Evolutionary conservation across 2,888 invertebrate genomes (phyloP).

Genomic region (Drosophila eohydei): DNA sequence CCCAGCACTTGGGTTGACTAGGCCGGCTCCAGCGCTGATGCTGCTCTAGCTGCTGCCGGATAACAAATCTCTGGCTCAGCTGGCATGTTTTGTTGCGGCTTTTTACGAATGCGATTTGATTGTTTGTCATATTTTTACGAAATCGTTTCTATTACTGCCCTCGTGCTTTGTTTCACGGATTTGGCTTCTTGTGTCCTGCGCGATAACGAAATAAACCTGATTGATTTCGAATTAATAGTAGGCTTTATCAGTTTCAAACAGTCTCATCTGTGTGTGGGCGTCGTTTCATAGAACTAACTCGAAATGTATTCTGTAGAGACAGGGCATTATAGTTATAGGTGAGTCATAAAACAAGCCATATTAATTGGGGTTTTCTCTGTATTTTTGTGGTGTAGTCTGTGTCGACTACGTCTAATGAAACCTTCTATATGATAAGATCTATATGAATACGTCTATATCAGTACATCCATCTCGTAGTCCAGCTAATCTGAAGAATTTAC

Average conservation of each 20-base stretch:
- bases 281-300: not conserved
- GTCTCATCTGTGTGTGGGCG: not conserved
- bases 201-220: constrained; percentile 15
- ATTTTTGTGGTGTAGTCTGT: too few species aligned
- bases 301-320: not conserved
- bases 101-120: constrained; percentile 73
- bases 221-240: constrained; percentile 11
- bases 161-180: constrained; percentile 1
- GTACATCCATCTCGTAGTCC: not conserved
- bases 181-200: constrained; percentile 10
- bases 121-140: constrained; percentile 78
- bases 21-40: constrained; percentile 7
- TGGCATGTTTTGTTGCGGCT: constrained; percentile 72
- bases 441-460: not conserved
- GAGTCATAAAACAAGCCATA: not conserved
- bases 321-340: not conserved
- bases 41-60: constrained; percentile 18
- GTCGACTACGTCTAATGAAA: too few species aligned
- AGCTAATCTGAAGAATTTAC: too few species aligned
- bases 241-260: not conserved
- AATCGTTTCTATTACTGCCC: constrained; percentile 57
- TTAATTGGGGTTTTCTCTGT: not conserved
- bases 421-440: not conserved
- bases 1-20: constrained; percentile 23
- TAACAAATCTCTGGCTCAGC: constrained; percentile 78